These are phyloP conservation scores for Acleris sparsana DNA, from an alignment of 2,888 invertebrate species.

Conservation along the genomic window DNA sequence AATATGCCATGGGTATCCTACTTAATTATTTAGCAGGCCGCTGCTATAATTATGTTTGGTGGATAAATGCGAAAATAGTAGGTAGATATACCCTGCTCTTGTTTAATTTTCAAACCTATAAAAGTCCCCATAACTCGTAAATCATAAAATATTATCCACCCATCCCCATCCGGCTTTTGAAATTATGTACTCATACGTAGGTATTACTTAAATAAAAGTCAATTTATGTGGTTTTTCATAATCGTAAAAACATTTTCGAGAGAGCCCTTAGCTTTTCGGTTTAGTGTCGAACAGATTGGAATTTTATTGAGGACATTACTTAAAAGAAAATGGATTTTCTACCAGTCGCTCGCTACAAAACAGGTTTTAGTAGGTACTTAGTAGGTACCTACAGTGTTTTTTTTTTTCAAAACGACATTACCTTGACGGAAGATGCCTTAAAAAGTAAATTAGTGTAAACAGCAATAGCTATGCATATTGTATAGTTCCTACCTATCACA, in stretches of 20 bases:
- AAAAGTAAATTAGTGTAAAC: too few species aligned
- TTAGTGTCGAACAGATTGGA: constrained; percentile 21
- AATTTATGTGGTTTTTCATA: constrained; percentile 4
- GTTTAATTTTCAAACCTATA: too few species aligned
- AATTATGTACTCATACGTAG: neutral
- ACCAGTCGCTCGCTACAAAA: constrained; percentile 5
- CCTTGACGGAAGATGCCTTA: too few species aligned
- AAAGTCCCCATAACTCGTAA: neutral
- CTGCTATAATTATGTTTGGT: too few species aligned
- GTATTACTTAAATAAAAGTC: neutral
- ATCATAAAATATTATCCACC: neutral
- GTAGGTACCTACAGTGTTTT: too few species aligned
- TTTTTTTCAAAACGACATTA: too few species aligned
- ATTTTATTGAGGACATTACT: constrained; percentile 26
- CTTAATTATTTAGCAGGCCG: too few species aligned
- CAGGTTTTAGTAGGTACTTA: neutral
- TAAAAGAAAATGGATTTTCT: constrained; percentile 30
- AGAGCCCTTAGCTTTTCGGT: constrained; percentile 1
- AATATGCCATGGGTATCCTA: too few species aligned
- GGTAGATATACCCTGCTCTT: too few species aligned
- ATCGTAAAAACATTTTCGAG: constrained; percentile 20
- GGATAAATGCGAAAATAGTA: too few species aligned
- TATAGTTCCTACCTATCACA: neutral
- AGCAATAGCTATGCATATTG: neutral
- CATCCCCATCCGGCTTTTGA: neutral